A percentile compares a stretch with the other conserved stretches of the same genome.
These are phyloP conservation scores for Oeneis ivallda DNA, from an alignment of 2,888 invertebrate genomes.

Conservation along the genomic window DNA sequence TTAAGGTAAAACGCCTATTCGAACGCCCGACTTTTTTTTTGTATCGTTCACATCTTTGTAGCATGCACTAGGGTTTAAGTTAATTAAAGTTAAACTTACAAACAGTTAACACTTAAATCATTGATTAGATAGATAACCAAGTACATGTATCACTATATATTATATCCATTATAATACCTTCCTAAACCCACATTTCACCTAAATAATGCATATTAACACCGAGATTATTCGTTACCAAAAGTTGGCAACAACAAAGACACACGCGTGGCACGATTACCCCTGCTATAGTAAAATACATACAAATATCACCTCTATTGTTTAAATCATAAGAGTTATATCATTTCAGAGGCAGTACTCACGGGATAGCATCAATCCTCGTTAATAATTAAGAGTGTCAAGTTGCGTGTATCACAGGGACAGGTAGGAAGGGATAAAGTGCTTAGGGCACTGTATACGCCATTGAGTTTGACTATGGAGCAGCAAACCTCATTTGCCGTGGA, in stretches of 20 bases:
- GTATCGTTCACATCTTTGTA: not conserved
- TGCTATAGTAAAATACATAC: constrained; percentile 1
- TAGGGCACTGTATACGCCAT: constrained; percentile 23
- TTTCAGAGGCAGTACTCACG: constrained; percentile 38
- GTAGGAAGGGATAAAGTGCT: constrained; percentile 36
- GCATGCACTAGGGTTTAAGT: too few species aligned
- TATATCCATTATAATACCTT: not conserved
- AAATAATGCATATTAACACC: constrained; percentile 39
- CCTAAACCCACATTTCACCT: constrained; percentile 25
- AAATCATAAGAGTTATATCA: constrained; percentile 7
- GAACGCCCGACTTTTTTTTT: too few species aligned
- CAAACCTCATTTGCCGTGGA: not conserved
- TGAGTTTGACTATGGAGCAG: not conserved
- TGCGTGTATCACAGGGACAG: constrained; percentile 42
- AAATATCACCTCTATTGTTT: constrained; percentile 19
- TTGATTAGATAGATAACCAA: not conserved
- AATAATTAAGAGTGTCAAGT: constrained; percentile 62
- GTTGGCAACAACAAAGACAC: constrained; percentile 42
- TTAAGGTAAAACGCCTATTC: too few species aligned
- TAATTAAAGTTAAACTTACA: not conserved
- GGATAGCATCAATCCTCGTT: constrained; percentile 69
- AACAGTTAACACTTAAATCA: constrained; percentile 4
- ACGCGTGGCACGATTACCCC: constrained; percentile 25
- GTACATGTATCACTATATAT: not conserved
- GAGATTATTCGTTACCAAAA: constrained; percentile 40